Conservation (phyloP, 2,113 vertebrate species). For the Gymnarchus niloticus region DNA sequence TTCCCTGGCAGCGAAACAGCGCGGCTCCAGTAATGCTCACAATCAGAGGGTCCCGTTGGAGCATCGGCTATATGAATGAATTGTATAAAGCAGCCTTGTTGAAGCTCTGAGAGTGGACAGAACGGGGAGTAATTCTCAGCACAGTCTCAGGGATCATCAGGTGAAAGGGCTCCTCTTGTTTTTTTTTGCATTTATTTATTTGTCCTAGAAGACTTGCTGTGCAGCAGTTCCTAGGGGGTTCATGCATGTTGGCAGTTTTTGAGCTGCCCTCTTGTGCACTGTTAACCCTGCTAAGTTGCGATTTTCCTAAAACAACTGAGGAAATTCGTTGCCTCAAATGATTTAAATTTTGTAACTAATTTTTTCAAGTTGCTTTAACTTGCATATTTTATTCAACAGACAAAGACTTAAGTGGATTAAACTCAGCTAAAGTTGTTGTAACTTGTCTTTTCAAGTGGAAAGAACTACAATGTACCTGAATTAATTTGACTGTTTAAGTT, state of each 20-base stretch:
- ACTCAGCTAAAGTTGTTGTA: no score
- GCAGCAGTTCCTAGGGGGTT: not conserved
- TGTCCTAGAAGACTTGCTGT: not conserved
- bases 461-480: no score
- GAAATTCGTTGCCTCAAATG: no score
- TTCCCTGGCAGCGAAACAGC: not conserved
- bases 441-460: no score
- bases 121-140: constrained; percentile 24
- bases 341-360: no score
- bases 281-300: no score
- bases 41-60: not conserved
- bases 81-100: not conserved
- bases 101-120: constrained; percentile 2
- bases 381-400: no score
- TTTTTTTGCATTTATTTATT: not conserved
- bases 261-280: not conserved
- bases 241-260: not conserved
- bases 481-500: no score
- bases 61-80: not conserved
- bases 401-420: no score
- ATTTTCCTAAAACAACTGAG: no score
- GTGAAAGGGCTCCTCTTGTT: constrained; percentile 58
- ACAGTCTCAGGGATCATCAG: constrained; percentile 70
- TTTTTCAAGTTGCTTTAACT: no score
- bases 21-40: not conserved